Evolutionary conservation across 1,140 invertebrate genomes (phyloP).

Genomic region (Anadara kagoshimensis): DNA sequence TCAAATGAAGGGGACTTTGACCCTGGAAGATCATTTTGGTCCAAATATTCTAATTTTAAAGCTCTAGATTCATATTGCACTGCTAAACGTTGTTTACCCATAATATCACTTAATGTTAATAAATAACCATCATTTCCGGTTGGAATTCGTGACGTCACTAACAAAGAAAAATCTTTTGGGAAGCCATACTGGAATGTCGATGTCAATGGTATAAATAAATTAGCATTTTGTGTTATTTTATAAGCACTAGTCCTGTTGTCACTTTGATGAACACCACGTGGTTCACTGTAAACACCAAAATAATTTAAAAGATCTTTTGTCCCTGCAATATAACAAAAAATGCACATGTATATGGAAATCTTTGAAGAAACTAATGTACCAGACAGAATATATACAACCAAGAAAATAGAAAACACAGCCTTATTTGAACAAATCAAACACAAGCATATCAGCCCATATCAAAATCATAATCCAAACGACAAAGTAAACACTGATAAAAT

Average conservation of each 20-base stretch:
- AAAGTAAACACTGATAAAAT: no score
- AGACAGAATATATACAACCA: no score
- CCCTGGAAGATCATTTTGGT: conserved; percentile 40
- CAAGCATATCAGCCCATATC: no score
- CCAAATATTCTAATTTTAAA: conserved; percentile 43
- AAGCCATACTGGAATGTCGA: conserved; percentile 52
- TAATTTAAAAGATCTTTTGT: conserved; percentile 49
- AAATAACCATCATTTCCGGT: conserved; percentile 55
- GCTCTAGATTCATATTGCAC: conserved; percentile 43
- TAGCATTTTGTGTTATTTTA: conserved; percentile 53
- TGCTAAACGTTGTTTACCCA: conserved; percentile 56
- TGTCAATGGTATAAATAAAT: conserved; percentile 54
- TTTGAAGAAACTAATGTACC: no score
- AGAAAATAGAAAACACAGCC: no score
- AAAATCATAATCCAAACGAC: no score
- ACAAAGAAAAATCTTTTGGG: conserved; percentile 62
- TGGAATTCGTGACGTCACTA: conserved; percentile 49
- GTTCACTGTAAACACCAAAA: conserved; percentile 52
- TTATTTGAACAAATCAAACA: no score
- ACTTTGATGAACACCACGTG: conserved; percentile 51
- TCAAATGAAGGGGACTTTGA: conserved; percentile 49
- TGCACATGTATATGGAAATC: no score
- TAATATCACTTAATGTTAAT: conserved; percentile 63
- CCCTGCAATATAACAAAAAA: conserved; percentile 44
- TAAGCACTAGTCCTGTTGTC: conserved; percentile 46